A percentile compares a stretch with the other conserved stretches of the same genome.
Evolutionary conservation across 2,888 invertebrate species (phyloP).

Genomic region (Cheilosia urbana): DNA sequence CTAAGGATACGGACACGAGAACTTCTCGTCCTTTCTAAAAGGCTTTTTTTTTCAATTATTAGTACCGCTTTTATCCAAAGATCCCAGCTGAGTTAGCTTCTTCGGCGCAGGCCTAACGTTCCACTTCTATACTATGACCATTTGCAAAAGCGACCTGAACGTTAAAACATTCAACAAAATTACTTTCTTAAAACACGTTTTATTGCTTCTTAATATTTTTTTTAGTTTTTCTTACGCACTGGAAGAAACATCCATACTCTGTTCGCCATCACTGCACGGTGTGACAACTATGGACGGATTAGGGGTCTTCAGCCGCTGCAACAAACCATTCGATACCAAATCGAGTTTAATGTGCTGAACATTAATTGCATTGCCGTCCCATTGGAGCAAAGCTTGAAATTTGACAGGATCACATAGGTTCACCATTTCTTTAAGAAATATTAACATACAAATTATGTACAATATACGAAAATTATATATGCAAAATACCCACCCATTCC

Average conservation of each 20-base stretch:
- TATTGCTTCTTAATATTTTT: background rate
- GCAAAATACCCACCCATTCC: slow-evolving; percentile 87
- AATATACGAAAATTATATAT: background rate
- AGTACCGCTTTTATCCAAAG: too few relatives aligned
- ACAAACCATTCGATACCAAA: slow-evolving; percentile 80
- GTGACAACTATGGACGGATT: slow-evolving; percentile 68
- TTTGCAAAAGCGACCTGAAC: too few relatives aligned
- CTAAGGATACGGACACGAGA: too few relatives aligned
- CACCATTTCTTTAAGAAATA: slow-evolving; percentile 31
- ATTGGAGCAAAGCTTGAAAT: slow-evolving; percentile 80
- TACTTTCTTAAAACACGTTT: background rate
- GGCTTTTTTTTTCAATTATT: too few relatives aligned
- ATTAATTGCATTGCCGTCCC: slow-evolving; percentile 83
- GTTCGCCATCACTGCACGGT: slow-evolving; percentile 68
- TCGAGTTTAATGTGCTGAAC: slow-evolving; percentile 83
- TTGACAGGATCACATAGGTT: slow-evolving; percentile 76
- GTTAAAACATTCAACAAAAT: too few relatives aligned
- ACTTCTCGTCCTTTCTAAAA: too few relatives aligned
- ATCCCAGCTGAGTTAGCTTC: too few relatives aligned
- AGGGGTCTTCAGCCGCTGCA: slow-evolving; percentile 78
- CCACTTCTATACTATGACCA: too few relatives aligned
- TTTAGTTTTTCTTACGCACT: slow-evolving; percentile 20
- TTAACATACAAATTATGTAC: background rate
- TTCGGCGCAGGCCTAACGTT: too few relatives aligned
- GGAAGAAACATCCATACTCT: slow-evolving; percentile 61